Percentiles rank a stretch among this genome's conserved stretches.
Evolutionary conservation across 2,797 vertebrate genomes (phyloP).

Genomic region (Microchirus variegatus): DNA sequence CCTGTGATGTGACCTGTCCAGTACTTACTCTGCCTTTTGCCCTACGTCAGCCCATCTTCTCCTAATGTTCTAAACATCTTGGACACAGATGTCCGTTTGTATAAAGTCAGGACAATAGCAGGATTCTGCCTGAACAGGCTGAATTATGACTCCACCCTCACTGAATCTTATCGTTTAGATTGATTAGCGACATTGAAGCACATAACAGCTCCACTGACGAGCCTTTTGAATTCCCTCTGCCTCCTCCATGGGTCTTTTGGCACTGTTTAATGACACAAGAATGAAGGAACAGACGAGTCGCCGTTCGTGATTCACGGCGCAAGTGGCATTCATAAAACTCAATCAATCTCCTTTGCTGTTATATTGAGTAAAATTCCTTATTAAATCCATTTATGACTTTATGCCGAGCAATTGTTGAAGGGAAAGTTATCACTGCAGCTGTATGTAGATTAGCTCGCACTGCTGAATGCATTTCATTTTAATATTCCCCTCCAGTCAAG

Average conservation of each 20-base stretch:
- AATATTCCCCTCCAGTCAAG: not conserved
- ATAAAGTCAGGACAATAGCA: not conserved
- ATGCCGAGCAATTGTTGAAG: not conserved
- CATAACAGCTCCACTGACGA: constrained; percentile 6
- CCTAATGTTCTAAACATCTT: too few species aligned
- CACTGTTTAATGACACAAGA: not conserved
- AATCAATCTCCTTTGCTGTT: constrained; percentile 6
- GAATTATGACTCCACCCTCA: not conserved
- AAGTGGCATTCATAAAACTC: constrained; percentile 15
- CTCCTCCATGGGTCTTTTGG: not conserved
- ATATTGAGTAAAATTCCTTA: constrained; percentile 9
- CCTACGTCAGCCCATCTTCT: too few species aligned
- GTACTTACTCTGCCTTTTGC: too few species aligned
- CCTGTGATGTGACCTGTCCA: too few species aligned
- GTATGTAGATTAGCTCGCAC: too few species aligned
- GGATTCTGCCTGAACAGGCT: not conserved
- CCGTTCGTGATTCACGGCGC: constrained; percentile 20
- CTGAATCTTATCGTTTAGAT: constrained; percentile 9
- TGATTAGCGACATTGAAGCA: constrained; percentile 13
- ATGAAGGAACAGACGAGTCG: constrained; percentile 12
- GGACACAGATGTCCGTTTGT: too few species aligned
- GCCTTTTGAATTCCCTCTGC: constrained; percentile 1
- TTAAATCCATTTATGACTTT: not conserved
- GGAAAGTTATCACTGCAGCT: not conserved
- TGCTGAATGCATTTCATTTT: too few species aligned